Evolutionary conservation across 2,888 invertebrate species (phyloP), one percentile per base, ranked within the genome.

Genomic region (Drosophila helvetica): DNA sequence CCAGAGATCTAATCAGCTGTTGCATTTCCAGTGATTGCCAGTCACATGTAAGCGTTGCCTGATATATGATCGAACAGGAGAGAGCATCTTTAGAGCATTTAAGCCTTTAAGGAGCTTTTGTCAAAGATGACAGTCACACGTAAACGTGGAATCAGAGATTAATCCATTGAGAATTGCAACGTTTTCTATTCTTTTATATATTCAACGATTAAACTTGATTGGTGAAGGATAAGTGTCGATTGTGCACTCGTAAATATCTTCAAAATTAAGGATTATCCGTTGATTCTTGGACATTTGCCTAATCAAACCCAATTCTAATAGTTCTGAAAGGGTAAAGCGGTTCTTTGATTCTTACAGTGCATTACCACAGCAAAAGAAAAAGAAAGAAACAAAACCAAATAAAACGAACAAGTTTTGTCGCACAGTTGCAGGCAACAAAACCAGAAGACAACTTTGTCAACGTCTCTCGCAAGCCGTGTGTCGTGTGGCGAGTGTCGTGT

Each of bases 381-480:
- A 8, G 7, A 33, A 5, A 58, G 22, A 57, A 33, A 27, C 17
- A 25, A 12, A 10, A 61, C 33, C 27, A 47, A 59, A 27, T 61
- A 48, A 61, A 62, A 48, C 61, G 62, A 54, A 77, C 77, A 74
- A 74, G 71, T 74, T 74, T 60, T 55, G 64, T 60, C 54, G 59
- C 64, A 67, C 43, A 67, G 61, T 47, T 25, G 58, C 63, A 60
- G 72, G 38, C 38, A 38, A n/a, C 15, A n/a, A 72, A 56, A 18
- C 50, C 55, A 67, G 77, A 77, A 64, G 58, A 66, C 63, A 76
- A 79, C 67, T 76, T 81, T 85, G 86, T 79, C 79, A 85, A 80
- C 82, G 60, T 80, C 64, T 70, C 38, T 42, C 46, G 45, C 57
- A 46, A 60, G 50, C 62, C 33, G 52, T 77, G 74, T 38, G 15